Conservation (phyloP, 2,888 invertebrate species). For the Stenoptilia bipunctidactyla region DNA sequence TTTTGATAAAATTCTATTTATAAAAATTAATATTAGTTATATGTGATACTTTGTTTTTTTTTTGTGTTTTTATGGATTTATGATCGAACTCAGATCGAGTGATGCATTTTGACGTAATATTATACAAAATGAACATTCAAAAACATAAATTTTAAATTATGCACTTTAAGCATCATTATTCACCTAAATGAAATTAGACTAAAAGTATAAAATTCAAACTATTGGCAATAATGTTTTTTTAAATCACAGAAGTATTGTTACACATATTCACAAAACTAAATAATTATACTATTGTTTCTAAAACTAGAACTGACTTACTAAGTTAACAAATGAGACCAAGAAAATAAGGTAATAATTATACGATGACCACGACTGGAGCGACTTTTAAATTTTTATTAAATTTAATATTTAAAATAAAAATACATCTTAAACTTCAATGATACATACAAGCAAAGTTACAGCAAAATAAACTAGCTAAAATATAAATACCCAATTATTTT, state of each 20-base stretch:
- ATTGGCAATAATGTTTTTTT: slow-evolving; percentile 33
- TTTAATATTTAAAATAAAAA: no score
- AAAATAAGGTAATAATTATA: not conserved
- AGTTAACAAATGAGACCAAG: not conserved
- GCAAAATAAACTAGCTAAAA: no score
- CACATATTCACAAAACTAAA: slow-evolving; percentile 14
- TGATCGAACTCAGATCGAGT: no score
- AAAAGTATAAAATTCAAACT: slow-evolving; percentile 28
- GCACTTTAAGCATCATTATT: slow-evolving; percentile 14
- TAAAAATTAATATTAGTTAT: slow-evolving; percentile 7
- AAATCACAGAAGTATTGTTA: slow-evolving; percentile 43
- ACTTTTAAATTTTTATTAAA: no score
- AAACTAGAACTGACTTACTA: not conserved
- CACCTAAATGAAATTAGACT: slow-evolving; percentile 25
- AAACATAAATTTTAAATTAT: slow-evolving; percentile 11
- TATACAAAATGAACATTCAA: slow-evolving; percentile 14
- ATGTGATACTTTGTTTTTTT: no score
- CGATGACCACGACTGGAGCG: no score
- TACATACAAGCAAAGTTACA: no score
- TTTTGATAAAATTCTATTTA: not conserved
- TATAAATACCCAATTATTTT: no score
- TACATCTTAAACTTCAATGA: no score
- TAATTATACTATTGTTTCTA: no score
- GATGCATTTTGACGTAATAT: slow-evolving; percentile 6
- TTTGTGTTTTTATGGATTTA: no score